Evolutionary conservation across 2,888 invertebrate genomes (phyloP), one percentile per base, ranked within the genome.

Genomic region (Theristus sp.): DNA sequence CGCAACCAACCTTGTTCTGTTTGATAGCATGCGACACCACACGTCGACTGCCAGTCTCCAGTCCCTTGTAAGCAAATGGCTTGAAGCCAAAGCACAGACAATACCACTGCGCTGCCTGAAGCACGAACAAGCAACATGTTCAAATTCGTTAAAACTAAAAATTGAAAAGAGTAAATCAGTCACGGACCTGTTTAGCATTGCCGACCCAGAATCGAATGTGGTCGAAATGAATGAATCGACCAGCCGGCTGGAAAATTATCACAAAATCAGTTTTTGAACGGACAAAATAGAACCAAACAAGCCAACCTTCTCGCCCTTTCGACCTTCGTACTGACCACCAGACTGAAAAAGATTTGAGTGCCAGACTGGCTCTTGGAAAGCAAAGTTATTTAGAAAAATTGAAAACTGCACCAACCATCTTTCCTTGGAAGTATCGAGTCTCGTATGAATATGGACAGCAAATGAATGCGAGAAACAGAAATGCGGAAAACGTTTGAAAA

Each of bases 121-220:
- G n/a, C n/a, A n/a, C n/a, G n/a, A n/a, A n/a, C 49, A 75, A 66
- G 54, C 52, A 59, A 53, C 24, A n/a, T 52, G 17, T 6, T 55
- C 27, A 38, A 38, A 38, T 38, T 20, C 38, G 20, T 38, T 38
- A 13, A 20, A 38, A 38, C 20, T 10, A 38, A 38, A 38, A 38
- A 38, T 13, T 38, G 38, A 20, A 10, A 20, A 13, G 38, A 38
- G 20, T 13, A 38, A 38, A 10, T 38, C 10, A 38, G 38, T 38
- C 10, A 38, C 38, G 20, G 17, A 87, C 89, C 82, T 96, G 96
- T 77, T 94, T 94, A 17, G 96, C 94, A 80, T 98, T 98, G 65
- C 94, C 90, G 52, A 98, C 96, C 84, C 89, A 91, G 73, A 91
- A 90, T 25, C 85, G 89, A 10, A 96, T 74, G 75, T 98, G 91